Evolutionary conservation across 2,113 vertebrate species (phyloP), one percentile per base, ranked within the genome.

Genomic region (Vombatus ursinus): DNA sequence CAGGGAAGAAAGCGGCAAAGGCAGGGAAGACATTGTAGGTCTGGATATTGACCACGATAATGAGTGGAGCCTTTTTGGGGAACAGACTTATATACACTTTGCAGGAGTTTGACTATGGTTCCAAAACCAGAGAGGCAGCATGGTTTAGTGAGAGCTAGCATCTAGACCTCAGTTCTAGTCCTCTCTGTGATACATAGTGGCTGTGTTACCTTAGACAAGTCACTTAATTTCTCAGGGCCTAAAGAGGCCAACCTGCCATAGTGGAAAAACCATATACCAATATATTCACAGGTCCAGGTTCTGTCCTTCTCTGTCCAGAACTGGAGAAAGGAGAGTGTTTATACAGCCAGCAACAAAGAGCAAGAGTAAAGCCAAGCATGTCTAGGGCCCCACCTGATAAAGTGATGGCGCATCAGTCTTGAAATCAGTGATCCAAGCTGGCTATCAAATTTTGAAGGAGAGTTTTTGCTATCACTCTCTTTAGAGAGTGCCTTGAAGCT

Each of bases 381-480:
- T 16, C 1, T 68, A 68, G 31, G 61, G 4, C 3, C 4, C 31
- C 31, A 68, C 12, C 31, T 37, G 31, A 84, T 8, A 84, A 22
- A 22, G 23, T 1, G 6, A 84, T 44, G 68, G n/a, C 68, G 23
- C n/a, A 22, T 84, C 44, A 8, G n/a, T 4, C 26, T 61, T 61
- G 54, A 31, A 28, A 61, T 28, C 31, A 61, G 28, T 61, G 31
- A 84, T 44, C n/a, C 7, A 84, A 22, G n/a, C 37, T 94, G 53
- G 37, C 47, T 95, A 91, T 89, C 11, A 61, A 61, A 94, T 49
- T 84, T 61, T 16, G 53, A 92, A 52, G 96, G n/a, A 92, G 93
- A 96, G 93, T 93, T 92, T 93, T 54, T 53, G 12, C 47, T 77
- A 49, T 47, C 50, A 94, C 54, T 19, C 68, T 90, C 50, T 68